Percentiles rank a stretch among this genome's conserved stretches.
Conservation (phyloP, 1,140 invertebrate species). For the Psix sp. region DNA sequence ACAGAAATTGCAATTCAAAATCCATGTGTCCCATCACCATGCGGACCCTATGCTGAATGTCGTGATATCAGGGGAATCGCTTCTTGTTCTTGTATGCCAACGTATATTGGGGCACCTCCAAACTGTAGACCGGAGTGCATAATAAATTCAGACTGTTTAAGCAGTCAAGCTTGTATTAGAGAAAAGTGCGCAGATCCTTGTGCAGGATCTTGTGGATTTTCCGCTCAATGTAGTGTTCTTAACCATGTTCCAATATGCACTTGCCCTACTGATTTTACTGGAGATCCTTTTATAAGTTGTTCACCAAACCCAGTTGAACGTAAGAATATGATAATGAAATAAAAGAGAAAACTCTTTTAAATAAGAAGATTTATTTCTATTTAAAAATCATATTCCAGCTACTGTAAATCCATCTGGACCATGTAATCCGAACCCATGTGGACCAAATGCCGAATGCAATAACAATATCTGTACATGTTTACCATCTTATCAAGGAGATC, state of each 20-base stretch:
- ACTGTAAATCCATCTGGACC: neutral
- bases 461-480: constrained; percentile 80
- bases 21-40: constrained; percentile 70
- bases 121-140: constrained; percentile 85
- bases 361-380: neutral
- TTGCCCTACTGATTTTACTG: constrained; percentile 82
- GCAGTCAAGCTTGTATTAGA: constrained; percentile 79
- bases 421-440: constrained; percentile 33
- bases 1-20: constrained; percentile 10
- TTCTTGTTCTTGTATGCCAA: constrained; percentile 82
- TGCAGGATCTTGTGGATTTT: constrained; percentile 82
- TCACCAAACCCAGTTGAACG: constrained; percentile 66
- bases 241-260: constrained; percentile 84
- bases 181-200: constrained; percentile 84
- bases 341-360: neutral
- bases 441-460: constrained; percentile 74
- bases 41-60: constrained; percentile 76
- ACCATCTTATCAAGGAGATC: constrained; percentile 81
- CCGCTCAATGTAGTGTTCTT: constrained; percentile 82
- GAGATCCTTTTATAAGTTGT: constrained; percentile 86
- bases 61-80: constrained; percentile 66
- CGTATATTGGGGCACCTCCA: constrained; percentile 83
- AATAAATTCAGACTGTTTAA: constrained; percentile 80
- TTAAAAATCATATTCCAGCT: no score
- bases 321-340: constrained; percentile 22